Conservation (phyloP, 2,113 vertebrate species). For the Callipepla squamata region DNA sequence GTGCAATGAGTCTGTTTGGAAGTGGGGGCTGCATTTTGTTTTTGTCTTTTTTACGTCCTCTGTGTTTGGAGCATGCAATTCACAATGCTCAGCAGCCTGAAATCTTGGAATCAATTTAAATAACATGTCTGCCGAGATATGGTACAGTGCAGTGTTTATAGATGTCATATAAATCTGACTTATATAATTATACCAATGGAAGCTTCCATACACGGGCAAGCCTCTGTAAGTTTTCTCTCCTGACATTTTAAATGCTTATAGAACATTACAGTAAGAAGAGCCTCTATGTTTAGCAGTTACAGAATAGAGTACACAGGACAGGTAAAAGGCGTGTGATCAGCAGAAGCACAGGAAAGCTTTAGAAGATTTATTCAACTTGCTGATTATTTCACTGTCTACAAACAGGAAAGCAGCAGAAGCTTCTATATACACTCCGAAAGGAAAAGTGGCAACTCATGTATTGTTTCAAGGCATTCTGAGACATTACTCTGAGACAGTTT, state of each 20-base stretch:
- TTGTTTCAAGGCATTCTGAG: background rate
- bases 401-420: background rate
- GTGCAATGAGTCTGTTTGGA: background rate
- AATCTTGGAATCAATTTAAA: conserved; percentile 34
- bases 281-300: background rate
- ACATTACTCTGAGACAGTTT: background rate
- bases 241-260: background rate
- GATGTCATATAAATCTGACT: conserved; percentile 50
- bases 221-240: conserved; percentile 16
- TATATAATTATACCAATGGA: conserved; percentile 41
- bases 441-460: background rate
- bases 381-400: background rate
- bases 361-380: background rate
- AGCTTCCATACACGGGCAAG: background rate
- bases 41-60: background rate
- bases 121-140: conserved; percentile 13
- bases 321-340: background rate
- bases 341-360: background rate
- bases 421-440: background rate
- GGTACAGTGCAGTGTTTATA: conserved; percentile 20
- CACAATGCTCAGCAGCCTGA: background rate
- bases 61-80: background rate
- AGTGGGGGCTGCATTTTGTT: background rate
- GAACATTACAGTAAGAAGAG: background rate
- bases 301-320: background rate